A percentile compares a stretch with the other conserved stretches of the same genome.
Evolutionary conservation across 2,888 invertebrate species (phyloP).

Genomic region (Hypena proboscidalis): DNA sequence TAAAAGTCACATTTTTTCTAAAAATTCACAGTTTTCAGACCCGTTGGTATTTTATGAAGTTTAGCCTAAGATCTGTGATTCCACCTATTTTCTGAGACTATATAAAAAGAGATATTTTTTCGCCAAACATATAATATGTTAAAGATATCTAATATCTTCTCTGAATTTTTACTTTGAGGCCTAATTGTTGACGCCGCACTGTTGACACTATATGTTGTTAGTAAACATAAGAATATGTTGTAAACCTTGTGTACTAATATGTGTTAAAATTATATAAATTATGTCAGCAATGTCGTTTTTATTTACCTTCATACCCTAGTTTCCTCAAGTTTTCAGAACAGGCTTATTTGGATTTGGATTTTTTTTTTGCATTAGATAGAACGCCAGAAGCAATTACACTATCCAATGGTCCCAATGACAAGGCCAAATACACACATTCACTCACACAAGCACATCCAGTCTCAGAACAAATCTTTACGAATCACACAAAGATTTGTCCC

Average conservation of each 20-base stretch:
- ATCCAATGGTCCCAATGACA: too few relatives aligned
- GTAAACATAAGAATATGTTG: constrained; percentile 56
- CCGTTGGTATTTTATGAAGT: constrained; percentile 41
- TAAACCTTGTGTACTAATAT: constrained; percentile 72
- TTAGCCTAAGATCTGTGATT: constrained; percentile 69
- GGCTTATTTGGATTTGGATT: too few relatives aligned
- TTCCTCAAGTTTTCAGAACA: too few relatives aligned
- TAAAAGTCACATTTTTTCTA: constrained; percentile 41
- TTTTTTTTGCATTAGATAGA: too few relatives aligned
- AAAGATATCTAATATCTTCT: constrained; percentile 77
- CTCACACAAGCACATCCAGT: too few relatives aligned
- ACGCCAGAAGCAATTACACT: too few relatives aligned
- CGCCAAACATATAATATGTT: constrained; percentile 64
- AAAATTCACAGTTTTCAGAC: constrained; percentile 40
- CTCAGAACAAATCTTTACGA: too few relatives aligned
- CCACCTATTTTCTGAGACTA: constrained; percentile 71
- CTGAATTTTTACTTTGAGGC: constrained; percentile 55
- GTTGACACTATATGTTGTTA: constrained; percentile 48
- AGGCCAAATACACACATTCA: too few relatives aligned
- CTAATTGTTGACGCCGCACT: constrained; percentile 48
- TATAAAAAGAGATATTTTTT: constrained; percentile 63
- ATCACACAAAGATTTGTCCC: too few relatives aligned
- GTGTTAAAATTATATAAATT: constrained; percentile 79
- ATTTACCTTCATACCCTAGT: too few relatives aligned
- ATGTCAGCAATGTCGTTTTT: constrained; percentile 71